Evolutionary conservation across 2,113 vertebrate genomes (phyloP).

Genomic region (Lampris megalopsis): DNA sequence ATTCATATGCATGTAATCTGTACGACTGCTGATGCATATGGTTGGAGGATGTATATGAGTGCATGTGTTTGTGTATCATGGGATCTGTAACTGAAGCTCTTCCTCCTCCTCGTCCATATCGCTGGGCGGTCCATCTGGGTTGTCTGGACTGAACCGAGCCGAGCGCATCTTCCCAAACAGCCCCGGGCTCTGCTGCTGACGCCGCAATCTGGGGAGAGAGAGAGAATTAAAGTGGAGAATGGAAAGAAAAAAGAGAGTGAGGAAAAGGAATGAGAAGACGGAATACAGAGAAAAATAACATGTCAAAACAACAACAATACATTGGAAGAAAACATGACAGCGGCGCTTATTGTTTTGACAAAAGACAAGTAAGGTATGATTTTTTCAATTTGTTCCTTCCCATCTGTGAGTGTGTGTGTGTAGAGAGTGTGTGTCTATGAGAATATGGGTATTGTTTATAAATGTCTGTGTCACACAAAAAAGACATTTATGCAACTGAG

Average conservation of each 20-base stretch:
- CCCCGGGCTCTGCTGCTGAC: slow-evolving; percentile 91
- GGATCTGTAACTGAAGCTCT: slow-evolving; percentile 93
- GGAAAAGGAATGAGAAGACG: background rate
- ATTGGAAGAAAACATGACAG: too few relatives aligned
- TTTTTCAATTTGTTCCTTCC: too few relatives aligned
- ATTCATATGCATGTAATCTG: slow-evolving; percentile 7
- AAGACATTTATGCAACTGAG: too few relatives aligned
- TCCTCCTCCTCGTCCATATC: slow-evolving; percentile 92
- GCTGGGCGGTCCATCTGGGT: slow-evolving; percentile 83
- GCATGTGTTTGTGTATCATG: slow-evolving; percentile 72
- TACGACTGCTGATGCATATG: background rate
- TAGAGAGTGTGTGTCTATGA: too few relatives aligned
- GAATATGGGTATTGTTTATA: background rate
- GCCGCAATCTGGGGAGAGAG: slow-evolving; percentile 83
- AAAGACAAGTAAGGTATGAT: background rate
- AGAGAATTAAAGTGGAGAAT: background rate
- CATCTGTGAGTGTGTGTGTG: background rate
- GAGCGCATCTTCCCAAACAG: slow-evolving; percentile 92
- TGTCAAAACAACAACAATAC: too few relatives aligned
- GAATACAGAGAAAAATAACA: background rate
- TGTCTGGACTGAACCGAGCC: slow-evolving; percentile 87
- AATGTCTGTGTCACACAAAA: too few relatives aligned
- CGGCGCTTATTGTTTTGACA: background rate
- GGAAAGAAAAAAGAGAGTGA: background rate
- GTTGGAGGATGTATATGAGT: background rate